These are phyloP conservation scores for Thryonomys swinderianus DNA, from an alignment of 2,113 vertebrate species.

Conservation along the genomic window DNA sequence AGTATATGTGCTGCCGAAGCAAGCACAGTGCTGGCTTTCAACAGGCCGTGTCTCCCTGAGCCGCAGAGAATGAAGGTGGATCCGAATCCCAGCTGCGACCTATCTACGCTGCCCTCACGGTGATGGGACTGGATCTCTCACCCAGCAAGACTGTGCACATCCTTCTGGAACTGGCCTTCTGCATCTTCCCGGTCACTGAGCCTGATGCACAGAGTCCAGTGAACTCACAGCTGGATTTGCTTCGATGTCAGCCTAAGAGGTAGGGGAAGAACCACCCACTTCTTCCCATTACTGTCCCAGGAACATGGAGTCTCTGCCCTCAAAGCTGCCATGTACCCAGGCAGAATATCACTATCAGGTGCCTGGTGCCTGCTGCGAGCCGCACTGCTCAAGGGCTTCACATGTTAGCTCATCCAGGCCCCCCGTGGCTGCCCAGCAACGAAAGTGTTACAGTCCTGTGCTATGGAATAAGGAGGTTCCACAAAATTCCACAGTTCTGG, in stretches of 20 bases:
- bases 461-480: not conserved
- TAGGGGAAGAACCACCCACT: not conserved
- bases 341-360: not conserved
- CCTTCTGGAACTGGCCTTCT: accelerated
- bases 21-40: too few species aligned
- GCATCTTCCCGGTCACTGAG: not conserved
- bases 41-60: not conserved
- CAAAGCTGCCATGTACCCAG: not conserved
- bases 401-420: not conserved
- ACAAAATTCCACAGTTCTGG: not conserved
- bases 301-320: too few species aligned
- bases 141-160: not conserved
- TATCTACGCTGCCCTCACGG: too few species aligned
- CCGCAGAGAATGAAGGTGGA: not conserved
- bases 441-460: not conserved
- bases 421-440: too few species aligned
- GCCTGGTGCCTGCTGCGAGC: not conserved
- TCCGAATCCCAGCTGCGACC: not conserved
- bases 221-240: not conserved
- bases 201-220: not conserved
- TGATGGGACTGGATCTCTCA: too few species aligned
- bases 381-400: not conserved
- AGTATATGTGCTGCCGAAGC: too few species aligned
- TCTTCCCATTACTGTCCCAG: not conserved
- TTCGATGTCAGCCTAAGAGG: not conserved